A percentile compares a stretch with the other conserved stretches of the same genome.
Conservation (phyloP, 2,888 invertebrate species). For the Epinotia nisella region DNA sequence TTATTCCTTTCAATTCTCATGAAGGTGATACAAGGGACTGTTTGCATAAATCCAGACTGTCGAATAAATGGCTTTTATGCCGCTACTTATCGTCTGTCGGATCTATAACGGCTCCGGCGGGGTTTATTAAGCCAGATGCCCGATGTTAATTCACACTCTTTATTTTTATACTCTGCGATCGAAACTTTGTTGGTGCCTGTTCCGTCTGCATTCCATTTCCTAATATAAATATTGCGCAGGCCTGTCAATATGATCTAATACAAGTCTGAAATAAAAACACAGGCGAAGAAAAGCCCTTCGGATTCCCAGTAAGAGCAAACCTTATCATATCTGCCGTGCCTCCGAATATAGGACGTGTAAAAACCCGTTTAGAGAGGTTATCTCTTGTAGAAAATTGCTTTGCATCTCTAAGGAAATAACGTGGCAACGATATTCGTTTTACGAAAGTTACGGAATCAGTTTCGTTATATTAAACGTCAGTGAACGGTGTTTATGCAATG, state of each 20-base stretch:
- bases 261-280: not conserved
- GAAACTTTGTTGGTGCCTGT: conserved; percentile 23
- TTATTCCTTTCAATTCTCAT: conserved; percentile 41
- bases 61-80: conserved; percentile 54
- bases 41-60: conserved; percentile 54
- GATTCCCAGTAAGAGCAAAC: conserved; percentile 31
- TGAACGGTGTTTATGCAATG: conserved; percentile 2
- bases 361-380: conserved; percentile 74
- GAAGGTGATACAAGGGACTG: conserved; percentile 48
- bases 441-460: conserved; percentile 67
- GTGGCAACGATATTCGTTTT: conserved; percentile 68
- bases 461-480: conserved; percentile 42
- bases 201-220: conserved; percentile 13
- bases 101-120: conserved; percentile 46
- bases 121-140: conserved; percentile 64
- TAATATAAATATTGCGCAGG: not conserved
- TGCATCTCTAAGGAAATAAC: conserved; percentile 81
- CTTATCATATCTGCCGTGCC: conserved; percentile 39
- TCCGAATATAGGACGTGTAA: conserved; percentile 65
- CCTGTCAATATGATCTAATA: not conserved
- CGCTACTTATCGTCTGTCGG: conserved; percentile 52
- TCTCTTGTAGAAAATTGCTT: conserved; percentile 81
- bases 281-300: conserved; percentile 35
- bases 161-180: conserved; percentile 49
- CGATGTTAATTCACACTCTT: conserved; percentile 55